phyloP scores from a whole-genome alignment of 2,888 invertebrate species.

The Helleia helle region DNA sequence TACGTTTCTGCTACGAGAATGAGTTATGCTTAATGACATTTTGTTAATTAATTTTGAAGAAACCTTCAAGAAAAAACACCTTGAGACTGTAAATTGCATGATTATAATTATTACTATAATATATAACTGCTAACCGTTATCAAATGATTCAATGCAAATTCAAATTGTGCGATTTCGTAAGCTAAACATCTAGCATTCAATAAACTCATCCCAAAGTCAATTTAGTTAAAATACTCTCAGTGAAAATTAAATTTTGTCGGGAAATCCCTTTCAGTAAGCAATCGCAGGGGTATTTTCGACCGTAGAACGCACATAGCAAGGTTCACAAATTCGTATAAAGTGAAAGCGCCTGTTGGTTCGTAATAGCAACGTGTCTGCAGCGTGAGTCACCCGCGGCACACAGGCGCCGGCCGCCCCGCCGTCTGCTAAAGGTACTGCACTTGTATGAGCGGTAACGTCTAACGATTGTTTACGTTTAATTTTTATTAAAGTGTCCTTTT shows the following conservation, averaged over 20 bases:
- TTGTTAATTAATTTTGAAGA: no score
- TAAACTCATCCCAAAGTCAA: no score
- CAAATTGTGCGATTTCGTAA: no score
- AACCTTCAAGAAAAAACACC: no score
- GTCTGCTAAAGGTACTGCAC: background rate
- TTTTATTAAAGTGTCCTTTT: no score
- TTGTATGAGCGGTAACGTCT: background rate
- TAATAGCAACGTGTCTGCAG: conserved; percentile 34
- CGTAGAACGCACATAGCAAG: background rate
- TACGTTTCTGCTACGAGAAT: no score
- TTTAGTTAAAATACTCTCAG: background rate
- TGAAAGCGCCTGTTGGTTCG: conserved; percentile 29
- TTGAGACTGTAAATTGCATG: no score
- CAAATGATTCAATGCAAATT: no score
- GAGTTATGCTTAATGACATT: no score
- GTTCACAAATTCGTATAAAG: background rate
- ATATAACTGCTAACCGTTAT: no score
- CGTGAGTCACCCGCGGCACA: conserved; percentile 59
- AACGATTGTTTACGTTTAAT: background rate
- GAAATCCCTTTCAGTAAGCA: background rate
- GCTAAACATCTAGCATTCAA: no score
- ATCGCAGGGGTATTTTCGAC: background rate
- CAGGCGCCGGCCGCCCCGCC: conserved; percentile 29
- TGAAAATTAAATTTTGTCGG: background rate
- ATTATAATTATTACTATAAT: no score